Base-by-base conservation (phyloP, 1,140 invertebrate genomes). In the Drosophila auraria region DNA sequence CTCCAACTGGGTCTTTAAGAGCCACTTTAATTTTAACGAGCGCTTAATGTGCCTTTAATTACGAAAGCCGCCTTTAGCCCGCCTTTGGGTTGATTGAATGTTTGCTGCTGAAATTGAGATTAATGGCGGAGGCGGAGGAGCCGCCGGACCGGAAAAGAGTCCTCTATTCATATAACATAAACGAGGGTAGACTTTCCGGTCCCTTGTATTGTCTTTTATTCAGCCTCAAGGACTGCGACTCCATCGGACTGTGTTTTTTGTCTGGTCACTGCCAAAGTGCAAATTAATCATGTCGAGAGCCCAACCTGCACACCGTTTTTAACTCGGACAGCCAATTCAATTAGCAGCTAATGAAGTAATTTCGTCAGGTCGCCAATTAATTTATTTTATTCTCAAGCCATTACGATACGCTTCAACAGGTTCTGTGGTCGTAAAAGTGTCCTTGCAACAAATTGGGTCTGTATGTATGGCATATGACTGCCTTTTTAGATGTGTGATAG, bases 11-110 rank as follows among this genome's bases (percentile, higher is more conserved):
- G n/a, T 54, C 33, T 50, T 69, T 50, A 69, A 50, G 70, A 72
- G 86, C 40, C 82, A 89, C 77, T 90, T 90, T 82, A 86, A 90
- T 82, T 89, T 89, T 84, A 82, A 89, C 82, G 86, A 84, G 74
- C 71, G 53, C 71, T 80, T 86, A 89, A 89, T 89, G 84, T 79
- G 66, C 53, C 86, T 84, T 89, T 89, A 89, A 89, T 89, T 89
- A 84, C 70, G 38, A 59, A 64, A 58, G 50, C 60, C 70, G 56
- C 64, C 70, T 47, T 30, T 36, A 14, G 36, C 61, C 27, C 36
- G 63, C 40, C 68, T 50, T 61, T 57, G 66, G 74, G 60, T 82
- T 86, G 86, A 90, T 89, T 86, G 82, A 86, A 89, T 82, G 80
- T 89, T 76, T 90, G 54, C 86, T 72, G 40, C 42, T 40, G 59